Evolutionary conservation across 2,797 vertebrate species (phyloP).

Genomic region (Nasua narica): DNA sequence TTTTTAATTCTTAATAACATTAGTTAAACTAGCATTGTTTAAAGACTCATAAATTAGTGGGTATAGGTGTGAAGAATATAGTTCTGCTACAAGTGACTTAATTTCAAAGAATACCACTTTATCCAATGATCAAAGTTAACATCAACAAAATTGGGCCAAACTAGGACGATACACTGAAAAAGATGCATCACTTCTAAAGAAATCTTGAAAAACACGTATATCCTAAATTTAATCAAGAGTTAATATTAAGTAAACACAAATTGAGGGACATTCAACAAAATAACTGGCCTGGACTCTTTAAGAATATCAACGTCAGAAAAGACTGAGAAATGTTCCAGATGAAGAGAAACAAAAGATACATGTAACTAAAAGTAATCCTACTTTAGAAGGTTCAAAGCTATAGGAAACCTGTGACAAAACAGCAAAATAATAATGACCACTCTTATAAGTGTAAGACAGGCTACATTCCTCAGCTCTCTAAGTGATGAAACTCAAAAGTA

Average conservation of each 20-base stretch:
- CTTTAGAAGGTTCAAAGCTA: not conserved
- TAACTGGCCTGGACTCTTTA: not conserved
- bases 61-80: not conserved
- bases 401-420: not conserved
- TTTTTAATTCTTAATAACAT: not conserved
- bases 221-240: not conserved
- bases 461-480: not conserved
- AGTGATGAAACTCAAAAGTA: not conserved
- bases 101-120: not conserved
- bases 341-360: not conserved
- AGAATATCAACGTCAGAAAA: not conserved
- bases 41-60: not conserved
- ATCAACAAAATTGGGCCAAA: not conserved
- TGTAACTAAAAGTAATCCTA: not conserved
- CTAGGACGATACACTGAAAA: not conserved
- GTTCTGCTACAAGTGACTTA: not conserved
- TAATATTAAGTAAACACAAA: not conserved
- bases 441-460: not conserved
- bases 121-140: not conserved
- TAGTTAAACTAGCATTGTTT: not conserved
- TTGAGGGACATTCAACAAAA: not conserved
- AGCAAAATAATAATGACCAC: not conserved
- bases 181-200: not conserved
- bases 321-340: not conserved
- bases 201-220: not conserved